Base-by-base conservation (phyloP, 2,113 vertebrate genomes). In the Monopterus albus region DNA sequence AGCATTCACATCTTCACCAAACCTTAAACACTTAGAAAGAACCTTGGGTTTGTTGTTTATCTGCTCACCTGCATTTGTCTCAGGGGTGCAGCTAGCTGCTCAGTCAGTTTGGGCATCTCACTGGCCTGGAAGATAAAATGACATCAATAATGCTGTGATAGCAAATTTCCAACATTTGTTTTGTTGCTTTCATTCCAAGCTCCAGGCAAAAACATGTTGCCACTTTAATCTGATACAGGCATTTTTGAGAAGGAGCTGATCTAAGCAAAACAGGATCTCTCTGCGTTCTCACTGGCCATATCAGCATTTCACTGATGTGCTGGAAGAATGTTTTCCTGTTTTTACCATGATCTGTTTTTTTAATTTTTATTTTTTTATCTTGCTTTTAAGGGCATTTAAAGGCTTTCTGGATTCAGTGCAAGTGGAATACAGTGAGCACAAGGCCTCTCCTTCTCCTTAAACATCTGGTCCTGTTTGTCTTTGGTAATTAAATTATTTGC, bases 51-150 rank as follows among this genome's bases (percentile, higher is more conserved):
- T 0, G 15, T 20, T 17, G 6, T 1, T 6, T 1, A 13, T n/a
- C 2, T 6, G 14, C 81, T 83, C 92, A 98, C 98, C 96, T 99
- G 98, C 97, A 99, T 99, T 75, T 99, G 97, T 47, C 97, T 94
- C 66, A 99, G 93, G 0, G 98, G 98, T 25, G 95, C 97, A 2
- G 97, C 98, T 20, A 99, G 87, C 9, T 98, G 96, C 65, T 99
- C 98, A 0, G 97, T 99, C 77, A 99, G 72, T 65, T 96, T 98
- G 13, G 97, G 97, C 96, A 99, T 96, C 93, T 99, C 98, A 29
- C 90, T 97, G 42, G 96, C 97, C 98, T 99, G 82, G 7, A 90
- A 72, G 71, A 15, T 0, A 52, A 51, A 66, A 26, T 6, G 2
- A 40, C 29, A 10, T 35, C 20, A 38, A 51, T 40, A 63, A 29